A percentile compares a stretch with the other conserved stretches of the same genome.
These are phyloP conservation scores for Pavo muticus DNA, from an alignment of 2,113 vertebrate species.

Conservation along the genomic window DNA sequence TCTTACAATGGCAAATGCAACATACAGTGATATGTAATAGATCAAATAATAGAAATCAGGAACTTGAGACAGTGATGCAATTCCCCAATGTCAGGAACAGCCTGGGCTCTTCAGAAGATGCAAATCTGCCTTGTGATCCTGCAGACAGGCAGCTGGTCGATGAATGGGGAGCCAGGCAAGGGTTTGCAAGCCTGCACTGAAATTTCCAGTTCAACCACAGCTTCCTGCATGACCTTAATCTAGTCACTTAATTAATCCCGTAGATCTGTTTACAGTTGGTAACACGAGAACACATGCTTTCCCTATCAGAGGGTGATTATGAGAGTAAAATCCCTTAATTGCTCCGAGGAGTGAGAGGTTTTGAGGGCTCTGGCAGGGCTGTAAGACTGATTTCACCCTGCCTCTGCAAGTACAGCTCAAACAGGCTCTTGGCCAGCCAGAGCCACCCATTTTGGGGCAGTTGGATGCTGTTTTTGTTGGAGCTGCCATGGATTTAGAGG, in stretches of 20 bases:
- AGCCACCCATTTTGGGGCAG: neutral
- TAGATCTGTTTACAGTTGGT: slow-evolving; percentile 2
- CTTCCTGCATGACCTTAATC: slow-evolving; percentile 10
- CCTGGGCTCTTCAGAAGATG: neutral
- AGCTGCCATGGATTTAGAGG: neutral
- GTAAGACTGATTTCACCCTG: neutral
- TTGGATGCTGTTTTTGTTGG: neutral
- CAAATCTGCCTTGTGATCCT: slow-evolving; percentile 9
- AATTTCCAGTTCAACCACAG: slow-evolving; percentile 27
- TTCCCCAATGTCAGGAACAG: accelerated
- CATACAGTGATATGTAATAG: neutral
- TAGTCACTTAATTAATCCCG: neutral
- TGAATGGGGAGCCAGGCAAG: neutral
- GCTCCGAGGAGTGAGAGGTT: neutral
- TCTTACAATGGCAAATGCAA: neutral
- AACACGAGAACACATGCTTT: neutral
- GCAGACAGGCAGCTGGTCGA: neutral
- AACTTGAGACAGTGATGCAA: neutral
- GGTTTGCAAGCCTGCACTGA: neutral
- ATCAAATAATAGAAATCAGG: neutral
- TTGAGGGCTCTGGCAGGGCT: neutral
- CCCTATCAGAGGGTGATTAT: neutral
- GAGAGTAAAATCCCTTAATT: slow-evolving; percentile 11
- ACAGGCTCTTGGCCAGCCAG: neutral
- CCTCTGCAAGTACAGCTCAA: neutral